Percentiles rank a stretch among this genome's conserved stretches.
Conservation (phyloP, 2,113 vertebrate species). For the Eublepharis macularius region DNA sequence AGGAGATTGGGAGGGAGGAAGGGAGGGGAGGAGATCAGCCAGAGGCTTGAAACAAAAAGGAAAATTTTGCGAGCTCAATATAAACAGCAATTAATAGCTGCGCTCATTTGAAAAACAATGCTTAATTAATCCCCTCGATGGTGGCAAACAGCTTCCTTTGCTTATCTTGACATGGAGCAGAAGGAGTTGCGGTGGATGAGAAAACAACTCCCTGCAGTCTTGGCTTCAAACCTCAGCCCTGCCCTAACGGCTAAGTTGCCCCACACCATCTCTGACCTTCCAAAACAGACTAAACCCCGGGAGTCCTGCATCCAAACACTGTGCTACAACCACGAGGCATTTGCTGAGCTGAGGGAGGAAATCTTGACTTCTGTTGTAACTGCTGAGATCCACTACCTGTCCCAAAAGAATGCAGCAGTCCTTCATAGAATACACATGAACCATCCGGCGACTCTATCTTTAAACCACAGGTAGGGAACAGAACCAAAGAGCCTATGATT, state of each 20-base stretch:
- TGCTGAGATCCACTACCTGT: not conserved
- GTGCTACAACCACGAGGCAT: not conserved
- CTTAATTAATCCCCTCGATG: conserved; percentile 29
- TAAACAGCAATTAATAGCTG: conserved; percentile 17
- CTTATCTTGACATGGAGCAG: not conserved
- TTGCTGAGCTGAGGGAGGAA: not conserved
- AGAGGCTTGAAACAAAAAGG: not conserved
- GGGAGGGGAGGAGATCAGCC: not conserved
- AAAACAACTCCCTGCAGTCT: not conserved
- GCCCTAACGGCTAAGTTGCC: not conserved
- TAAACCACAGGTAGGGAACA: not conserved
- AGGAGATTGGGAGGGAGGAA: not conserved
- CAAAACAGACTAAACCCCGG: not conserved
- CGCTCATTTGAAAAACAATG: conserved; percentile 2
- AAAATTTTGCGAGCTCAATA: not conserved
- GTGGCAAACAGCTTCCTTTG: not conserved
- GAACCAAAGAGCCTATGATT: no score
- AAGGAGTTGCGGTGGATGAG: not conserved
- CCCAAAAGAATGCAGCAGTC: not conserved
- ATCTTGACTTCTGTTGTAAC: not conserved
- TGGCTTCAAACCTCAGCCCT: not conserved
- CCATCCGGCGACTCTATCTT: not conserved
- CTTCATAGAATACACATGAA: not conserved
- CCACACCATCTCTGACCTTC: no score
- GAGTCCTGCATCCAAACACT: not conserved